Base-by-base conservation (phyloP, 2,113 vertebrate species). In the Zosterops hypoxanthus region DNA sequence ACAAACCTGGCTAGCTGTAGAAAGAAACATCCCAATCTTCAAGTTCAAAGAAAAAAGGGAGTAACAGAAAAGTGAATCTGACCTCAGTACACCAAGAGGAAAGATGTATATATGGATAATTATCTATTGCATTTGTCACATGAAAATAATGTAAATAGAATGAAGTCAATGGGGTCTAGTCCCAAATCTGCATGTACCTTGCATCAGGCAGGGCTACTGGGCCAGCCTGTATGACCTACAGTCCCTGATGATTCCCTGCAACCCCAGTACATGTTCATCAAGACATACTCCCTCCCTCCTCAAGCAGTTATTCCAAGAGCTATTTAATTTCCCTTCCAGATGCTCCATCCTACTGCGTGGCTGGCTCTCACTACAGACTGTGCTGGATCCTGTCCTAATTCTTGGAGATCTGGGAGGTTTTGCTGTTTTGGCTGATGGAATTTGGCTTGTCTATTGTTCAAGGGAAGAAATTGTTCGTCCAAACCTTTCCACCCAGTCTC, bases 251-350 rank as follows among this genome's bases (percentile, higher is more conserved):
- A 21, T 33, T 57, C 46, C 60, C n/a, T 59, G 29, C 31, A 61
- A n/a, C 15, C 24, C 15, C 39, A 25, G 34, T 29, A 16, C 9
- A 3, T 11, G 29, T 69, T 49, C 52, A 19, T 31, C 41, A 52
- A 50, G 61, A 46, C n/a, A 46, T 11, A 36, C 3, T 36, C 36
- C 64, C n/a, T 36, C n/a, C 7, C 28, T 81, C 46, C 39, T 50
- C 55, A 26, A 41, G 36, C 50, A 69, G 26, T 39, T 77, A 34
- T 72, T 89, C 55, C 81, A 90, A 85, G 39, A 89, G 9, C 34
- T 90, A 5, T 68, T 90, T 87, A 20, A n/a, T 73, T 77, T 87
- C 80, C 78, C 42, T 85, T 85, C 84, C 94, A 94, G 92, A 84
- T 70, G 47, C 0, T 2, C 56, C 42, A 42, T 76, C n/a, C 61